These are phyloP conservation scores for Rhabdophis nuchalis DNA, from an alignment of 2,797 vertebrate species.

Conservation along the genomic window DNA sequence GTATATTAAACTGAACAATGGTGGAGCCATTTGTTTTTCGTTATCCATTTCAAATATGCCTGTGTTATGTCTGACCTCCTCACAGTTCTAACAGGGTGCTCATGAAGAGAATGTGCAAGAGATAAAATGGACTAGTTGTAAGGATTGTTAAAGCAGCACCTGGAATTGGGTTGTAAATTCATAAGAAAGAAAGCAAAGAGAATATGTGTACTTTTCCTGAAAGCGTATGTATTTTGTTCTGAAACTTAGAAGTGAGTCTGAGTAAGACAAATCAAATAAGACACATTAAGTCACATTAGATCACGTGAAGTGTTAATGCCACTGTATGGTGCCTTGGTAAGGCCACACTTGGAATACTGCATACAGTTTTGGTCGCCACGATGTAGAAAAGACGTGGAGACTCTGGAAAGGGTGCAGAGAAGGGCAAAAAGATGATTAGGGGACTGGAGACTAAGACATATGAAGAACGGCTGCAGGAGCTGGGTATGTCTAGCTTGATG, in stretches of 20 bases:
- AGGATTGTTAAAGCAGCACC: not conserved
- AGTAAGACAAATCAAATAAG: not conserved
- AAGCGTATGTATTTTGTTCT: not conserved
- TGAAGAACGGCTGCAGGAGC: too few species aligned
- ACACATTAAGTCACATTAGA: too few species aligned
- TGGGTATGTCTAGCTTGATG: too few species aligned
- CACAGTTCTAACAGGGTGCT: not conserved
- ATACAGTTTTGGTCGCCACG: too few species aligned
- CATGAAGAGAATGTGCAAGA: not conserved
- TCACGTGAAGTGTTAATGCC: too few species aligned
- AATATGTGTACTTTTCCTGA: not conserved
- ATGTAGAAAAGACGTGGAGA: too few species aligned
- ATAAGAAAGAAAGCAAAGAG: not conserved
- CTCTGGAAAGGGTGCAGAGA: too few species aligned
- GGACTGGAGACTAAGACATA: too few species aligned
- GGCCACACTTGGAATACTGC: too few species aligned
- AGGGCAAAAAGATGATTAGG: too few species aligned
- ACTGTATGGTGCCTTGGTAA: too few species aligned
- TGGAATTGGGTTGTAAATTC: not conserved
- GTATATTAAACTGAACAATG: not conserved
- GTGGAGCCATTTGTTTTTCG: not conserved
- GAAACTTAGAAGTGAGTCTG: not conserved
- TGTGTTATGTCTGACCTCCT: not conserved
- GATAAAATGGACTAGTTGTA: not conserved
- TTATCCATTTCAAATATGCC: not conserved